Evolutionary conservation across 2,888 invertebrate species (phyloP).

Genomic region (Julus scandinavius): DNA sequence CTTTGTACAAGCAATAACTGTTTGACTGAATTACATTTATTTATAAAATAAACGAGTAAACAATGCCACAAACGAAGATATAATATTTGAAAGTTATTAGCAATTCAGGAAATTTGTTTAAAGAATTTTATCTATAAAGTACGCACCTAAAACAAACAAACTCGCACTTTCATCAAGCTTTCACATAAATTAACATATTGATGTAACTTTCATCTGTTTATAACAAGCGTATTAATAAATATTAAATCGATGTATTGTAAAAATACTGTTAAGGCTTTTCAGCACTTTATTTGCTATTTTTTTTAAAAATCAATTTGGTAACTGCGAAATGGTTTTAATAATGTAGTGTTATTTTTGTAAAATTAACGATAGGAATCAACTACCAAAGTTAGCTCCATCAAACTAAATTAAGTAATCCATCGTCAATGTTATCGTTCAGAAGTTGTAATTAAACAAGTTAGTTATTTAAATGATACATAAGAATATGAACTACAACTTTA

Average conservation of each 20-base stretch:
- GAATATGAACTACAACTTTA: too few relatives aligned
- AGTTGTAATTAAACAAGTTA: too few relatives aligned
- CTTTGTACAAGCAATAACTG: neutral
- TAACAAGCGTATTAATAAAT: neutral
- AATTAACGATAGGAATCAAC: too few relatives aligned
- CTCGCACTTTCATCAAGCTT: neutral
- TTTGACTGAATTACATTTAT: neutral
- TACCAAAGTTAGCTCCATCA: too few relatives aligned
- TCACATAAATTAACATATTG: neutral
- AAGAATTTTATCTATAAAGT: neutral
- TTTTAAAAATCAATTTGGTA: too few relatives aligned
- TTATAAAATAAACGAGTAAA: neutral
- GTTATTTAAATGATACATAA: too few relatives aligned
- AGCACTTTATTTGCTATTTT: too few relatives aligned
- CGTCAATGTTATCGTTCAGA: too few relatives aligned
- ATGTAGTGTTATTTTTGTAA: too few relatives aligned
- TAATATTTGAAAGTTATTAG: neutral
- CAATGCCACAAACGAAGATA: neutral
- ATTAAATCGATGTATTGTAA: neutral
- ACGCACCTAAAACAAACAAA: neutral
- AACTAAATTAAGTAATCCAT: too few relatives aligned
- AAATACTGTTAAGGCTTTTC: too few relatives aligned
- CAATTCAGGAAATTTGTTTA: conserved; percentile 16
- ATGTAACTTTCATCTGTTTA: neutral
- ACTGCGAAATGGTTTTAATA: too few relatives aligned